Evolutionary conservation across 1,140 invertebrate species (phyloP), one percentile per base, ranked within the genome.

Genomic region (Drosophila bocki): DNA sequence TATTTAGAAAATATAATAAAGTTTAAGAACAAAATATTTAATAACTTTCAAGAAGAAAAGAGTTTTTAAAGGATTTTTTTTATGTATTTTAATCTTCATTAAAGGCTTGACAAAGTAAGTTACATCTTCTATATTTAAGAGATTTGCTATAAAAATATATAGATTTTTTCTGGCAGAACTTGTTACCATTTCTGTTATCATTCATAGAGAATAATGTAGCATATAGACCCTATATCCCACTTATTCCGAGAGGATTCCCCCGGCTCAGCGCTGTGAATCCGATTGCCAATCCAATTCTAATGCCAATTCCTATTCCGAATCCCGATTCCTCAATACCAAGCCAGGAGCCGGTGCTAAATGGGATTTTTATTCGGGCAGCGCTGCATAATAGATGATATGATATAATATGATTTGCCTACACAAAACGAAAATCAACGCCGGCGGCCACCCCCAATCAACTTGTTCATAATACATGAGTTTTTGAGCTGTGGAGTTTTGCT

Each of bases 331-430:
- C 41, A 22, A 26, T 33, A 48, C 12, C 42, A 15, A 29, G n/a
- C 45, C 48, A 17, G 41, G 19, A 19, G 15, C 51, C 56, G 2
- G 32, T 33, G 61, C 29, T 65, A 80, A 76, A 80, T 84, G 81
- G 63, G 51, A 84, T 81, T 65, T 68, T 68, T 56, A 44, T 60
- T 54, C 51, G 56, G 62, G 54, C 61, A 56, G 7, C 44, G 42
- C 63, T 87, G 80, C 79, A 86, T 87, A 86, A 79, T 75, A 86
- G 69, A 87, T 82, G 83, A 45, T 59, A 47, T 76, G 64, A 47
- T 80, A 87, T 84, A 87, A 87, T 88, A 87, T 87, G 80, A 87
- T 87, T 87, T 87, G 84, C 72, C 77, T 50, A 83, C 84, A 88
- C 62, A 88, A 79, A 80, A 84, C 68, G 68, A 80, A 71, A 88